Percentiles rank a stretch among this genome's conserved stretches.
Evolutionary conservation across 2,888 invertebrate species (phyloP).

Genomic region (Cyrtodaria siliqua): DNA sequence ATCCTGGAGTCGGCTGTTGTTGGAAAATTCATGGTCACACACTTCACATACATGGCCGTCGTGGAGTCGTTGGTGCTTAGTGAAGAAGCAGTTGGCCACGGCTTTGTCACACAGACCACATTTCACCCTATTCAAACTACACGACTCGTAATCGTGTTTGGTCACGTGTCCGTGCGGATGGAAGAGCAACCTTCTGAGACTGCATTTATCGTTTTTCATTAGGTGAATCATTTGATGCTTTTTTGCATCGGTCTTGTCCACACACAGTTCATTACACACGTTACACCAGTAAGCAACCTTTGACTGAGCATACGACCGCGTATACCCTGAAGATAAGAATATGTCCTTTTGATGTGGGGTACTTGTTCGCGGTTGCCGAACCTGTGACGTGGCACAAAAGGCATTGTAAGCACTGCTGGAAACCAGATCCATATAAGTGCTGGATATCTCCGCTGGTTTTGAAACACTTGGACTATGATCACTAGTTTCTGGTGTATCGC

Average conservation of each 20-base stretch:
- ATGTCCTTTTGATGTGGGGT: slow-evolving; percentile 5
- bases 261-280: slow-evolving; percentile 49
- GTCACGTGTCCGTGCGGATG: slow-evolving; percentile 41
- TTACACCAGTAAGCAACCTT: slow-evolving; percentile 53
- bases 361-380: slow-evolving; percentile 8
- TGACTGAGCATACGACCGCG: too few species aligned
- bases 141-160: slow-evolving; percentile 33
- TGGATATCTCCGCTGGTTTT: slow-evolving; percentile 25
- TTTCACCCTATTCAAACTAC: slow-evolving; percentile 37
- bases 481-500: neutral
- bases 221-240: slow-evolving; percentile 39
- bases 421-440: neutral
- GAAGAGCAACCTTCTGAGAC: slow-evolving; percentile 29
- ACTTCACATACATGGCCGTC: slow-evolving; percentile 50
- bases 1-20: slow-evolving; percentile 54
- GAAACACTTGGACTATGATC: neutral
- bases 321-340: neutral
- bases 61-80: slow-evolving; percentile 50
- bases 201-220: slow-evolving; percentile 26
- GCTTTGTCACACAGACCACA: slow-evolving; percentile 54
- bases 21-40: slow-evolving; percentile 46
- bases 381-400: neutral
- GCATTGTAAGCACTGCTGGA: slow-evolving; percentile 6
- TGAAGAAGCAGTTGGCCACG: slow-evolving; percentile 52
- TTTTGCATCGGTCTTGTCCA: slow-evolving; percentile 40